phyloP scores from a whole-genome alignment of 2,888 invertebrate genomes.

The Hipparchia sbordonii region DNA sequence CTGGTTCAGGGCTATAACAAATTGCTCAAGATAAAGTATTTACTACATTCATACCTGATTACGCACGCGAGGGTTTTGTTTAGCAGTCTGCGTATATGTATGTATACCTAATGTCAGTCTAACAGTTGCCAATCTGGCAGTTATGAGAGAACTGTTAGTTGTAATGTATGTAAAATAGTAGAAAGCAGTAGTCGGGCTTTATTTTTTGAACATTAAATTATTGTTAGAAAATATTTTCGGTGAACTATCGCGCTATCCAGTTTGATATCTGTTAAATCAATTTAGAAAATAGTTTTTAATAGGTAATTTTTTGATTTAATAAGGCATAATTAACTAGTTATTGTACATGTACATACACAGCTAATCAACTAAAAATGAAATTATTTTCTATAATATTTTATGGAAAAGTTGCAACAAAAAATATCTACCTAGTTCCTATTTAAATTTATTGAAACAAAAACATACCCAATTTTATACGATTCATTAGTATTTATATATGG shows the following conservation, averaged over 20 bases:
- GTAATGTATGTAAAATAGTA: too few relatives aligned
- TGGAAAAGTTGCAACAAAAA: neutral
- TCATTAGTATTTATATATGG: conserved; percentile 36
- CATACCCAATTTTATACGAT: conserved; percentile 27
- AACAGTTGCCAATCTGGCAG: too few relatives aligned
- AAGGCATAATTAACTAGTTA: neutral
- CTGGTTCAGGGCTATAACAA: conserved; percentile 60
- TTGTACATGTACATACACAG: neutral
- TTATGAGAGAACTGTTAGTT: too few relatives aligned
- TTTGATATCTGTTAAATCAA: too few relatives aligned
- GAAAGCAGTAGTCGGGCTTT: too few relatives aligned
- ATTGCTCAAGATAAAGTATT: neutral
- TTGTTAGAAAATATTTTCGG: too few relatives aligned
- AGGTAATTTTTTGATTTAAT: too few relatives aligned
- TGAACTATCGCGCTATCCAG: too few relatives aligned
- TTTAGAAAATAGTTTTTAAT: too few relatives aligned
- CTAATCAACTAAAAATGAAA: neutral
- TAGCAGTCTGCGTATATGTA: neutral
- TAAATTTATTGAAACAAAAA: neutral
- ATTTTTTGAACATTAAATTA: too few relatives aligned
- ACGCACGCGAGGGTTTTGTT: neutral
- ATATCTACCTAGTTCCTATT: neutral
- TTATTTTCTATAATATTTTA: neutral
- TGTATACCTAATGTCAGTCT: neutral
- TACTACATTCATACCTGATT: neutral